Evolutionary conservation across 2,113 vertebrate genomes (phyloP).

Genomic region (Pholis gunnellus): DNA sequence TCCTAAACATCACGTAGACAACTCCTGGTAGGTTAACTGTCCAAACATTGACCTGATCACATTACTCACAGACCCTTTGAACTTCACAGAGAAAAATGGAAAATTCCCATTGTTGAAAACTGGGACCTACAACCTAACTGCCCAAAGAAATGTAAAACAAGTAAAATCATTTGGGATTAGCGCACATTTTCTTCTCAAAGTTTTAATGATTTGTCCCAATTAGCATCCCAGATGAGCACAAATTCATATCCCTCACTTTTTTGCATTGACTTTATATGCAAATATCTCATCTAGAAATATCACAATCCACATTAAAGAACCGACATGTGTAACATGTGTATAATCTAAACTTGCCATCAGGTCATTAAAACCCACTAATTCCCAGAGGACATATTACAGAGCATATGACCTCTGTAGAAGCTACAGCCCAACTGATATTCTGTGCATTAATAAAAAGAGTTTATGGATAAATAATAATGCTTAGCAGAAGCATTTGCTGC

Average conservation of each 20-base stretch:
- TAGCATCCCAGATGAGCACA: not conserved
- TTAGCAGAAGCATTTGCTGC: not conserved
- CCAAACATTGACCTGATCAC: not conserved
- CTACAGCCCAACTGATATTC: not conserved
- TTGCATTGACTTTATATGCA: not conserved
- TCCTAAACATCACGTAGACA: not conserved
- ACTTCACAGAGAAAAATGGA: too few relatives aligned
- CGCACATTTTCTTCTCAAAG: not conserved
- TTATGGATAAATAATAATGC: not conserved
- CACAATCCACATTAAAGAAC: not conserved
- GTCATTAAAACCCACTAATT: not conserved
- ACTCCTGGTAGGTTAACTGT: conserved; percentile 41
- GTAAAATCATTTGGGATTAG: not conserved
- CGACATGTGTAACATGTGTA: not conserved
- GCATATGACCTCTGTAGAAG: not conserved
- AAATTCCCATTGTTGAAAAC: not conserved
- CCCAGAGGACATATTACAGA: not conserved
- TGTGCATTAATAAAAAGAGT: not conserved
- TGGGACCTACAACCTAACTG: too few relatives aligned
- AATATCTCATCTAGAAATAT: too few relatives aligned
- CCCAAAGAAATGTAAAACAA: not conserved
- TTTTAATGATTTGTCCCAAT: not conserved
- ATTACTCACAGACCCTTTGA: not conserved
- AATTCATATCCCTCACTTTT: not conserved
- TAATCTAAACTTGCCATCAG: not conserved